Percentiles rank a stretch among this genome's conserved stretches.
phyloP scores from a whole-genome alignment of 2,888 invertebrate genomes.

The Dolichomitus sp. region DNA sequence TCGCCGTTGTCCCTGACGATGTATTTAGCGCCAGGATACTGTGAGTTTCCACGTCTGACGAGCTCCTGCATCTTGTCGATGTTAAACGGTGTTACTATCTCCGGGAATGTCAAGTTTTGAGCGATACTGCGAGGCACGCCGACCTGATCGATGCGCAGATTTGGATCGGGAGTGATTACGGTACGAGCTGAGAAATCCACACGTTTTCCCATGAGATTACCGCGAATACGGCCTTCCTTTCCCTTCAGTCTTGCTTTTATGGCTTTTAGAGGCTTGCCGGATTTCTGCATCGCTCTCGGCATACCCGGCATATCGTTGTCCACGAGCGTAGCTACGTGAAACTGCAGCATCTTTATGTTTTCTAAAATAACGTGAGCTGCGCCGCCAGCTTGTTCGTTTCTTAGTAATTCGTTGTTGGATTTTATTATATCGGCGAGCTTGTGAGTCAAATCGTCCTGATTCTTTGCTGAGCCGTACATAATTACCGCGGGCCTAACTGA shows the following conservation, averaged over 20 bases:
- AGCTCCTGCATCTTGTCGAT: conserved; percentile 98
- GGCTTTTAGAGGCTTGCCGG: conserved; percentile 99
- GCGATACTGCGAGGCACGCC: conserved; percentile 99
- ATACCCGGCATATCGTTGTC: conserved; percentile 99
- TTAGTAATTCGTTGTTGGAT: conserved; percentile 97
- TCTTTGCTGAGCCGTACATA: conserved; percentile 99
- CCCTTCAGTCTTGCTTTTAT: conserved; percentile 98
- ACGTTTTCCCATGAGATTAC: conserved; percentile 99
- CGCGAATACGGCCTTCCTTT: conserved; percentile 99
- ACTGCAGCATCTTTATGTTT: conserved; percentile 99
- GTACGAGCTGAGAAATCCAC: conserved; percentile 99
- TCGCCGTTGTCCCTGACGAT: conserved; percentile 99
- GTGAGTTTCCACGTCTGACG: conserved; percentile 98
- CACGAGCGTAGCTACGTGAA: conserved; percentile 98
- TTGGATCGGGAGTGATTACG: conserved; percentile 99
- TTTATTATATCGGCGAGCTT: conserved; percentile 99
- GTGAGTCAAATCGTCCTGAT: conserved; percentile 99
- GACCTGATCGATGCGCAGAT: conserved; percentile 97
- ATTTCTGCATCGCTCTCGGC: conserved; percentile 99
- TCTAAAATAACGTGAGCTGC: conserved; percentile 99
- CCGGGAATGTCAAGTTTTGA: conserved; percentile 99
- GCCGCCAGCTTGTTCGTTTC: conserved; percentile 98
- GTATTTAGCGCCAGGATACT: conserved; percentile 99
- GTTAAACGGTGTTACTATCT: conserved; percentile 99
- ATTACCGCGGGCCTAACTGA: conserved; percentile 99